Evolutionary conservation across 2,797 vertebrate species (phyloP).

Genomic region (Gobionotothen gibberifrons): DNA sequence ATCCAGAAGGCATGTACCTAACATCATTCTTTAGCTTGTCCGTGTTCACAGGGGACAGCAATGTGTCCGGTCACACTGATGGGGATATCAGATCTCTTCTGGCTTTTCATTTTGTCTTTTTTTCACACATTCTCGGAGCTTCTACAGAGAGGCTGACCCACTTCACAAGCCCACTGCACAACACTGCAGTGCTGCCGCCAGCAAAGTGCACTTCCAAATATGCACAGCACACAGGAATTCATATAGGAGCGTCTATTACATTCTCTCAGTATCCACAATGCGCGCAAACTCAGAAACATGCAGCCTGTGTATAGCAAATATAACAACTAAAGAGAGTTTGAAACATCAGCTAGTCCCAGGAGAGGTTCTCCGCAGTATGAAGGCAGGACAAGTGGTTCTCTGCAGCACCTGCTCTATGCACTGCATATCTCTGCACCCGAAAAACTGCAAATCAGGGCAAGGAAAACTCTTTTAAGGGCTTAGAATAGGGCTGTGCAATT

Average conservation of each 20-base stretch:
- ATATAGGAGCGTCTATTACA: constrained; percentile 33
- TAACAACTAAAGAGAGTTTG: constrained; percentile 24
- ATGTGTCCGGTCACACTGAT: constrained; percentile 30
- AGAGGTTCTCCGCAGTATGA: constrained; percentile 44
- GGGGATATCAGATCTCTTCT: constrained; percentile 43
- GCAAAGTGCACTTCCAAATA: constrained; percentile 59
- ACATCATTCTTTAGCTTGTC: constrained; percentile 12
- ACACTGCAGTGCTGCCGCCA: constrained; percentile 58
- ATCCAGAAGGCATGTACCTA: constrained; percentile 18
- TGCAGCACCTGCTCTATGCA: constrained; percentile 44
- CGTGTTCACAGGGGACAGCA: constrained; percentile 33
- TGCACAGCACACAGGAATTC: constrained; percentile 36
- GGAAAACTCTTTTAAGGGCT: not conserved
- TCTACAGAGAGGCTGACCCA: constrained; percentile 71
- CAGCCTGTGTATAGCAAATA: constrained; percentile 30
- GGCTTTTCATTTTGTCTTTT: constrained; percentile 31
- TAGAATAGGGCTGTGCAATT: too few relatives aligned
- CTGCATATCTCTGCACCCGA: constrained; percentile 13
- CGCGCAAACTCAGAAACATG: constrained; percentile 20
- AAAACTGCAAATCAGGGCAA: constrained; percentile 10
- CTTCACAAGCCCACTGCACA: constrained; percentile 64
- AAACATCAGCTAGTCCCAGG: constrained; percentile 43
- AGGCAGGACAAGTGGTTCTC: constrained; percentile 19
- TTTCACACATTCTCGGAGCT: constrained; percentile 32
- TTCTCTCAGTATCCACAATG: constrained; percentile 27